Evolutionary conservation across 2,113 vertebrate species (phyloP).

Genomic region (Anthoscopus minutus): DNA sequence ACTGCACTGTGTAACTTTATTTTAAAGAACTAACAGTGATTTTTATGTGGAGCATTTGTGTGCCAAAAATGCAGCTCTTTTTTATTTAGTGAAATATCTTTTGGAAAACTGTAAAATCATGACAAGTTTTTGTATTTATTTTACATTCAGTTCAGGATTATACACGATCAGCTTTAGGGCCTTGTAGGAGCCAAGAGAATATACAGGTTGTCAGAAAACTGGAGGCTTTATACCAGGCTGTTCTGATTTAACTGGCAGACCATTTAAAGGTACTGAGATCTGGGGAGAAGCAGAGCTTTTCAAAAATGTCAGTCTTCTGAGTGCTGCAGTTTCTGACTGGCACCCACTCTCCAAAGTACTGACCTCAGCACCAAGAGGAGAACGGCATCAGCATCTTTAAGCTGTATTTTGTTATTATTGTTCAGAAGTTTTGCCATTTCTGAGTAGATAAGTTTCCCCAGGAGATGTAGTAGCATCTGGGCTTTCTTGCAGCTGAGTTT

Average conservation of each 20-base stretch:
- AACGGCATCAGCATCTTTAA: constrained; percentile 11
- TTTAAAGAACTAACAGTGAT: constrained; percentile 31
- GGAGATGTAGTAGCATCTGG: constrained; percentile 59
- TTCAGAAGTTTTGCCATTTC: constrained; percentile 29
- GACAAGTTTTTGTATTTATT: constrained; percentile 62
- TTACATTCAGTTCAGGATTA: constrained; percentile 59
- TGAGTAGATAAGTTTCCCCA: constrained; percentile 55
- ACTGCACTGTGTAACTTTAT: background rate
- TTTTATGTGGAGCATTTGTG: background rate
- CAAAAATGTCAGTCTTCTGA: constrained; percentile 32
- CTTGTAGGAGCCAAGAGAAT: constrained; percentile 56
- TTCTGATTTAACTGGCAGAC: constrained; percentile 36
- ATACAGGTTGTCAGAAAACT: constrained; percentile 65
- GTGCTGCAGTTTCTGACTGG: constrained; percentile 21
- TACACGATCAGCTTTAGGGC: constrained; percentile 53
- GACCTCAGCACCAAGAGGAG: background rate
- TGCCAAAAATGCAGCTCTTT: constrained; percentile 31
- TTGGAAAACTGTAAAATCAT: constrained; percentile 55
- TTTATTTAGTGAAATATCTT: constrained; percentile 58
- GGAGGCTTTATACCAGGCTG: constrained; percentile 30
- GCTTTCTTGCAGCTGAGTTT: constrained; percentile 65
- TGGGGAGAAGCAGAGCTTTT: constrained; percentile 44
- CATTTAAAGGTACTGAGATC: constrained; percentile 1
- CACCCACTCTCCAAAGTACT: constrained; percentile 32
- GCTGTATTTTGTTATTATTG: constrained; percentile 31